These are phyloP conservation scores for Chrysolina americana DNA, from an alignment of 2,888 invertebrate genomes.

Conservation along the genomic window DNA sequence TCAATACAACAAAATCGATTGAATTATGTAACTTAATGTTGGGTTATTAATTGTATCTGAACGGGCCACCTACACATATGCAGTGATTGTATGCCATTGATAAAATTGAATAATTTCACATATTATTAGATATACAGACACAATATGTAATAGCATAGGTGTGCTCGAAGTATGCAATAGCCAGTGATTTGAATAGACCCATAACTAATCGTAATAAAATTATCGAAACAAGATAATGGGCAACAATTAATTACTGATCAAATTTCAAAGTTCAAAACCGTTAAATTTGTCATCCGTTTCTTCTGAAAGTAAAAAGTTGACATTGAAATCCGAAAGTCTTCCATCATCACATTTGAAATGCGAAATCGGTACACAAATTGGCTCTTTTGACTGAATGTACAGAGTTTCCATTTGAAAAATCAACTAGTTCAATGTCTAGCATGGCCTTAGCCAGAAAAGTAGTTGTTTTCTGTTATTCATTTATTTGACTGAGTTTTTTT, in stretches of 20 bases:
- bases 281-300: background rate
- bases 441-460: too few species aligned
- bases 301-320: background rate
- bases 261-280: background rate
- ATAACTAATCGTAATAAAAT: background rate
- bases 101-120: conserved; percentile 2
- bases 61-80: conserved; percentile 9
- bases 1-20: background rate
- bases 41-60: conserved; percentile 5
- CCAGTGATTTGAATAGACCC: background rate
- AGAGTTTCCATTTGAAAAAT: too few species aligned
- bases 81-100: background rate
- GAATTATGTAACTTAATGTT: conserved; percentile 5
- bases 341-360: too few species aligned
- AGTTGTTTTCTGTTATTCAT: too few species aligned
- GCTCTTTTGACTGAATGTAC: too few species aligned
- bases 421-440: too few species aligned
- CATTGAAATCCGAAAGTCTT: background rate
- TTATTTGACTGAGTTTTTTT: too few species aligned
- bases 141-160: conserved; percentile 11
- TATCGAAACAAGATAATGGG: background rate
- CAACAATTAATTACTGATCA: background rate
- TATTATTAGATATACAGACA: background rate
- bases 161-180: background rate
- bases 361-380: too few species aligned